Conservation (phyloP, 2,113 vertebrate species). For the Orcinus orca region DNA sequence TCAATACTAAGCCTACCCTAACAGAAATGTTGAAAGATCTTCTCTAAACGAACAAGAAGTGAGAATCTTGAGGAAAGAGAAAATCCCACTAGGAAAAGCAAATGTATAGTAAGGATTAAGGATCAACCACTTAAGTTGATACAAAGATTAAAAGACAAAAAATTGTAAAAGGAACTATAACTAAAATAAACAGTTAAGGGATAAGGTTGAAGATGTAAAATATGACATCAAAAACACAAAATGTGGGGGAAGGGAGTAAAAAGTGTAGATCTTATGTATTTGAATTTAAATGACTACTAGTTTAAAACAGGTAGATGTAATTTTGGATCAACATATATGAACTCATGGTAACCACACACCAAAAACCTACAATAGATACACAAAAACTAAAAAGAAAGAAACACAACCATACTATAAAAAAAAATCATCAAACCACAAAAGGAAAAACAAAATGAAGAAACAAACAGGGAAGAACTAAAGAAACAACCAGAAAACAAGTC, state of each 20-base stretch:
- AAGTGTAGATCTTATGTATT: neutral
- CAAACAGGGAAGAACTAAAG: neutral
- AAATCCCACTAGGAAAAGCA: neutral
- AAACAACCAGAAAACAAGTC: neutral
- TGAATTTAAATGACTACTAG: neutral
- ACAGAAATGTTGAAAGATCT: neutral
- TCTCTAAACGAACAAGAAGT: neutral
- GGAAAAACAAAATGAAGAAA: neutral
- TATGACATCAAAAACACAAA: neutral
- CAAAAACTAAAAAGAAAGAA: neutral
- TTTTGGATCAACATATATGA: neutral
- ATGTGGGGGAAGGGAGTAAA: neutral
- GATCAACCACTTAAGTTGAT: neutral
- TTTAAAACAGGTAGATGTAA: neutral
- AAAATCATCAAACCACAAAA: neutral
- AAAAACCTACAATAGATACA: neutral
- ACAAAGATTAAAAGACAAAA: neutral
- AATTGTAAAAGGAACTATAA: neutral
- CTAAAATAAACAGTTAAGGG: neutral
- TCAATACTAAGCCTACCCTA: neutral
- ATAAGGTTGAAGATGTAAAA: neutral
- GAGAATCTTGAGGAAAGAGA: neutral
- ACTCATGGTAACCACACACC: neutral
- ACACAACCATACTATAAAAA: neutral
- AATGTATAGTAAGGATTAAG: neutral